Percentiles rank a stretch among this genome's conserved stretches.
Evolutionary conservation across 1,140 invertebrate species (phyloP).

Genomic region (Dryas iulia): DNA sequence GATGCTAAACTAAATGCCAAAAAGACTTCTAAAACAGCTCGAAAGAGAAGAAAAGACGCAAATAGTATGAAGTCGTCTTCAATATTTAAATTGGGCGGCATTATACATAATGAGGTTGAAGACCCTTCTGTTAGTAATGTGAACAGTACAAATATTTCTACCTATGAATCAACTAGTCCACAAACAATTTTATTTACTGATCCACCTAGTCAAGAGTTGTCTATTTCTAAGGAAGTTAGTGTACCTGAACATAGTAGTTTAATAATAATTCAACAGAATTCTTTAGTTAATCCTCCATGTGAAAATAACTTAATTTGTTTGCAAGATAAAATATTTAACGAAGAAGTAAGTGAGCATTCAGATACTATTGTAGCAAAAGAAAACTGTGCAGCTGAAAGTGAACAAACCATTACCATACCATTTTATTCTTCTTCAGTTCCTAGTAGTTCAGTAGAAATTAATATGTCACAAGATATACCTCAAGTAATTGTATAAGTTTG

Average conservation of each 20-base stretch:
- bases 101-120: constrained; percentile 20
- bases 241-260: background rate
- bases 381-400: background rate
- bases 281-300: background rate
- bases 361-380: background rate
- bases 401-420: too few species aligned
- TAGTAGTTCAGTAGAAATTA: background rate
- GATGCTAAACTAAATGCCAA: constrained; percentile 23
- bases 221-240: background rate
- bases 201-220: background rate
- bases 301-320: background rate
- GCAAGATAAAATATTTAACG: background rate
- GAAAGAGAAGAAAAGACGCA: constrained; percentile 56
- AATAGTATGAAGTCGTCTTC: constrained; percentile 41
- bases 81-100: constrained; percentile 54
- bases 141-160: background rate
- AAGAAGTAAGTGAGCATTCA: background rate
- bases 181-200: background rate
- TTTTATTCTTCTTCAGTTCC: background rate
- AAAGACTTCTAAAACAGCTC: constrained; percentile 47
- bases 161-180: background rate
- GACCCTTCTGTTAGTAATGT: background rate
- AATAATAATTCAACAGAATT: background rate
- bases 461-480: background rate
- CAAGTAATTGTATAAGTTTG: background rate